Conservation (phyloP, 1,140 invertebrate species). For the Akabosia matsudoensis region DNA sequence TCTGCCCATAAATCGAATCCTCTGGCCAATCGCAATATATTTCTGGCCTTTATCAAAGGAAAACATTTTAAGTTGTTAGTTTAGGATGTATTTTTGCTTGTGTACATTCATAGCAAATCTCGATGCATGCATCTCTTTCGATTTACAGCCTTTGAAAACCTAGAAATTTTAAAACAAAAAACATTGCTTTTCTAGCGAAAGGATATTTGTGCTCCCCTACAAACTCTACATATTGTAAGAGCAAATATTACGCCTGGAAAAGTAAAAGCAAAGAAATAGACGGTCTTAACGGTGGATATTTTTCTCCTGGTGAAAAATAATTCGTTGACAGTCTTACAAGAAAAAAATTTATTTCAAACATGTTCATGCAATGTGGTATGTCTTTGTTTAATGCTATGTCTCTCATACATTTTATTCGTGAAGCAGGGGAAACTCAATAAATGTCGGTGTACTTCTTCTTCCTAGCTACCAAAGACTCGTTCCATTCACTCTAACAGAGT, state of each 20-base stretch:
- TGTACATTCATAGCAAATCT: too few relatives aligned
- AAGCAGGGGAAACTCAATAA: constrained; percentile 7
- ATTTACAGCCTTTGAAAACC: too few relatives aligned
- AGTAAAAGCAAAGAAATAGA: too few relatives aligned
- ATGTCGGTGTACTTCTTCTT: constrained; percentile 5
- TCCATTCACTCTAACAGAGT: not conserved
- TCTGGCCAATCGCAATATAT: not conserved
- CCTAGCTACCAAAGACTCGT: not conserved
- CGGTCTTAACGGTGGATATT: not conserved
- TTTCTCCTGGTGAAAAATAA: constrained; percentile 6
- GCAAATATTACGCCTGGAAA: too few relatives aligned
- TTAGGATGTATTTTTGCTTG: too few relatives aligned
- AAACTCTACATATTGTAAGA: too few relatives aligned
- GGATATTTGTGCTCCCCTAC: not conserved
- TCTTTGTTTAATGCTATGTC: too few relatives aligned
- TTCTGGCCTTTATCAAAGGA: too few relatives aligned
- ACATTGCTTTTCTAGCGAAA: too few relatives aligned
- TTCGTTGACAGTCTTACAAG: constrained; percentile 16
- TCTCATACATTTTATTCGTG: not conserved
- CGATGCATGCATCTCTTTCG: too few relatives aligned
- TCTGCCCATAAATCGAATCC: not conserved
- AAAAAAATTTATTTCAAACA: constrained; percentile 13
- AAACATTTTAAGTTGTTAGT: too few relatives aligned
- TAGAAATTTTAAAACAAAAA: too few relatives aligned
- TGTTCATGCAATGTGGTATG: not conserved